These are phyloP conservation scores for Spizella passerina DNA, from an alignment of 2,797 vertebrate species.

Conservation along the genomic window DNA sequence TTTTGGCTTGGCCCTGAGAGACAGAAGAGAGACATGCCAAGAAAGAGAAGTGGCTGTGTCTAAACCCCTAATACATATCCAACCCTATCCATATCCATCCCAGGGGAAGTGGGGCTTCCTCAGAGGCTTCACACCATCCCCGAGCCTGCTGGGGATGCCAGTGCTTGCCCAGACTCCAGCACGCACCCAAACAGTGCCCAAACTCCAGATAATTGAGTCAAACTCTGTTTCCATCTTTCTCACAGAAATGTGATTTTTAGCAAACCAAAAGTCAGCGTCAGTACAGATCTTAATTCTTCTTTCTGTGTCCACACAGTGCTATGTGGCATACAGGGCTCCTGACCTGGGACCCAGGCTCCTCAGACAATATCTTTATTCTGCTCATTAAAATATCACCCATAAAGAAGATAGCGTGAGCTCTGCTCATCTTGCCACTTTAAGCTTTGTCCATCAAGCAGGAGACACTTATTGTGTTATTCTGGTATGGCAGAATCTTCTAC, in stretches of 20 bases:
- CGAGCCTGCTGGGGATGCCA: background rate
- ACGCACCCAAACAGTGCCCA: fast-evolving
- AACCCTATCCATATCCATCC: background rate
- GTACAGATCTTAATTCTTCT: background rate
- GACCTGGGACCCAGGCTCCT: background rate
- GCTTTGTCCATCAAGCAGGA: background rate
- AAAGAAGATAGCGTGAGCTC: background rate
- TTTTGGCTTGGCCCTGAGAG: background rate
- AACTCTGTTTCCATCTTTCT: background rate
- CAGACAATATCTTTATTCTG: background rate
- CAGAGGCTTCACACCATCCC: background rate
- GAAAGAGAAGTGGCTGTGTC: background rate
- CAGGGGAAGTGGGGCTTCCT: background rate
- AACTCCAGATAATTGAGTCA: background rate
- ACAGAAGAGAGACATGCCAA: background rate
- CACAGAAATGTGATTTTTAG: background rate
- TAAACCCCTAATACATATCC: background rate
- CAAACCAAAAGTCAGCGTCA: background rate
- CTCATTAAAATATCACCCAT: background rate
- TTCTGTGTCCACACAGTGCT: background rate
- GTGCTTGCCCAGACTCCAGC: background rate
- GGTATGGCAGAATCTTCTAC: background rate
- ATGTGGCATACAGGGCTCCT: background rate
- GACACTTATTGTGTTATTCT: background rate
- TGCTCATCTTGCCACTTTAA: background rate